These are phyloP conservation scores for Dynastes maya DNA, from an alignment of 2,888 invertebrate species.

Conservation along the genomic window DNA sequence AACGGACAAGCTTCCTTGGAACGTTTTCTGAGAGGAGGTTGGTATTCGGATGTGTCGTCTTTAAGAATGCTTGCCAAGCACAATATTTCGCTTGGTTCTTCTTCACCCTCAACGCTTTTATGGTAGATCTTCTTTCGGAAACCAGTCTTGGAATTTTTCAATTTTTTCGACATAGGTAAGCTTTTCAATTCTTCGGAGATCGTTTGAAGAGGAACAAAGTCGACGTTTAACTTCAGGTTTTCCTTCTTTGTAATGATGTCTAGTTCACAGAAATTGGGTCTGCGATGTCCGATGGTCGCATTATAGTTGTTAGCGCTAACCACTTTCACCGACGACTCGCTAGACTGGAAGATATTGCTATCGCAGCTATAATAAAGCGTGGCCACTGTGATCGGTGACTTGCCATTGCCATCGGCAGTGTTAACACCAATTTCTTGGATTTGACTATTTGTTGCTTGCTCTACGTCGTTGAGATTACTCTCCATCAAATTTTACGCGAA, in stretches of 20 bases:
- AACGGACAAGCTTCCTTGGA: too few relatives aligned
- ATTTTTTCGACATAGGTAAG: conserved; percentile 27
- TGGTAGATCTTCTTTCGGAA: conserved; percentile 38
- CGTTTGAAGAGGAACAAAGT: conserved; percentile 19
- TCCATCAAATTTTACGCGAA: neutral
- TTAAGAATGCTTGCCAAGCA: conserved; percentile 42
- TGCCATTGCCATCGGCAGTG: neutral
- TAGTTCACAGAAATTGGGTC: conserved; percentile 55
- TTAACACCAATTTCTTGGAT: neutral
- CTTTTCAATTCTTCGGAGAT: conserved; percentile 40
- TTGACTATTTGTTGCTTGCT: neutral
- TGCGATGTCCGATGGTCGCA: neutral
- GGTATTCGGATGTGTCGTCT: conserved; percentile 11
- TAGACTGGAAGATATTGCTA: conserved; percentile 47
- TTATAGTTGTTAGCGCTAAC: conserved; percentile 44
- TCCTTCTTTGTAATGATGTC: conserved; percentile 54
- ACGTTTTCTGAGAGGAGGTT: neutral
- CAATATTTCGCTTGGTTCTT: conserved; percentile 42
- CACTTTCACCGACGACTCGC: conserved; percentile 50
- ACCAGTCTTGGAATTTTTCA: conserved; percentile 19
- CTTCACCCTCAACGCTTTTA: neutral
- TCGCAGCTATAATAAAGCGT: conserved; percentile 46
- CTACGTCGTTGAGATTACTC: neutral
- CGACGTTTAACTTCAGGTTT: conserved; percentile 27
- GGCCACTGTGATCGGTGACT: conserved; percentile 33